Base-by-base conservation (phyloP, 2,888 invertebrate genomes). In the Crematogaster levior region DNA sequence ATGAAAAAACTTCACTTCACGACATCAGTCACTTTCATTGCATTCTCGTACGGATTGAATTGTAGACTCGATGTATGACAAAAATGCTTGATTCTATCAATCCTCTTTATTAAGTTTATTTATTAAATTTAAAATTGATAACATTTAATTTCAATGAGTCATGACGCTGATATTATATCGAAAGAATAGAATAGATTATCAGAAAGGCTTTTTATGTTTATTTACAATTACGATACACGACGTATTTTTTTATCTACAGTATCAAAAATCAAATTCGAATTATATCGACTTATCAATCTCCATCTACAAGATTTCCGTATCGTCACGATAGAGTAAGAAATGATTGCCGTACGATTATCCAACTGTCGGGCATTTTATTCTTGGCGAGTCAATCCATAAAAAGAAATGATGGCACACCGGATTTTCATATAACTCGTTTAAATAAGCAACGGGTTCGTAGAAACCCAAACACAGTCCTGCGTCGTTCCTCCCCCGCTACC, bases 391-490 rank as follows among this genome's bases (percentile, higher is more conserved):
- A 18, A 7, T 5, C 18, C 12, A 1, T 30, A 48, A 66, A 70
- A 4, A 37, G 21, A 61, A 24, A 63, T 6, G 34, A 37, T 10
- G 21, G 2, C 43, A 27, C 4, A 6, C 6, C 43, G 10, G 18
- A 65, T n/a, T 65, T 30, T 30, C n/a, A 5, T 3, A 10, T 34
- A 27, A 30, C 30, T 66, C 24, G 15, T 48, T 48, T 27, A 27
- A n/a, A 12, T 12, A 58, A 56, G 68, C 51, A 40, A 65, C 61
- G 89, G 90, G 90, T 82, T 84, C 86, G 85, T 63, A 75, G 89
- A 89, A 91, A 89, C 86, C 83, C 84, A 84, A 89, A 87, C 89
- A 92, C 92, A 87, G 91, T 91, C 90, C 93, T 93, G 91, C 53
- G 66, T 85, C 56, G 24, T 74, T 73, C 85, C 79, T 88, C 88